Evolutionary conservation across 1,140 invertebrate species (phyloP).

Genomic region (Drosophila kanapiae): DNA sequence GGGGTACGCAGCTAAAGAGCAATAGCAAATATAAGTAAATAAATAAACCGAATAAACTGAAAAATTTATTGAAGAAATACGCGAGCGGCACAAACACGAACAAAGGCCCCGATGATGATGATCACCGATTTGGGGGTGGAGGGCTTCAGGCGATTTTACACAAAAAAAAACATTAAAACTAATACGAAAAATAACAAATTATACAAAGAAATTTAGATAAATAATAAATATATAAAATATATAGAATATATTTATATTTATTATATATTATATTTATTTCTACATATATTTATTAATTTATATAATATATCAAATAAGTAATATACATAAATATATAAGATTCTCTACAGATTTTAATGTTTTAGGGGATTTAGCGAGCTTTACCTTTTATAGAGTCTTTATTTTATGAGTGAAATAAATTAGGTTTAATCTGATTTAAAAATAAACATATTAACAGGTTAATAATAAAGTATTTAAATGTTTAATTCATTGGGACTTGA

Average conservation of each 20-base stretch:
- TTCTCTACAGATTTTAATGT: too few relatives aligned
- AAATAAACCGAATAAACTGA: conserved; percentile 83
- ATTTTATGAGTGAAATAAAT: background rate
- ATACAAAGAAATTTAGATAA: too few relatives aligned
- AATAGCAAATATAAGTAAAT: conserved; percentile 83
- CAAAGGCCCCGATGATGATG: conserved; percentile 53
- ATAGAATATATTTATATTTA: too few relatives aligned
- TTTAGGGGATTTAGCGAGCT: too few relatives aligned
- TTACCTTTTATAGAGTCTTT: background rate
- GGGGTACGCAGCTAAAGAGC: conserved; percentile 34
- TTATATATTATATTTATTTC: too few relatives aligned
- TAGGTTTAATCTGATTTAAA: background rate
- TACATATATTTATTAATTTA: too few relatives aligned
- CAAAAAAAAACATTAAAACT: background rate
- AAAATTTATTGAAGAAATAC: conserved; percentile 83
- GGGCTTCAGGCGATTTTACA: conserved; percentile 4
- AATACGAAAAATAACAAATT: too few relatives aligned
- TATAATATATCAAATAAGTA: too few relatives aligned
- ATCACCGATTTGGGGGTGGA: conserved; percentile 17
- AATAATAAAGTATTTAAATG: background rate
- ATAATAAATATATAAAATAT: too few relatives aligned
- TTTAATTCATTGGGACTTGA: background rate
- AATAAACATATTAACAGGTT: background rate
- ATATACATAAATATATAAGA: too few relatives aligned
- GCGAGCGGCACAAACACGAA: conserved; percentile 49